These are phyloP conservation scores for Calyptomena viridis DNA, from an alignment of 2,113 vertebrate species.

Conservation along the genomic window DNA sequence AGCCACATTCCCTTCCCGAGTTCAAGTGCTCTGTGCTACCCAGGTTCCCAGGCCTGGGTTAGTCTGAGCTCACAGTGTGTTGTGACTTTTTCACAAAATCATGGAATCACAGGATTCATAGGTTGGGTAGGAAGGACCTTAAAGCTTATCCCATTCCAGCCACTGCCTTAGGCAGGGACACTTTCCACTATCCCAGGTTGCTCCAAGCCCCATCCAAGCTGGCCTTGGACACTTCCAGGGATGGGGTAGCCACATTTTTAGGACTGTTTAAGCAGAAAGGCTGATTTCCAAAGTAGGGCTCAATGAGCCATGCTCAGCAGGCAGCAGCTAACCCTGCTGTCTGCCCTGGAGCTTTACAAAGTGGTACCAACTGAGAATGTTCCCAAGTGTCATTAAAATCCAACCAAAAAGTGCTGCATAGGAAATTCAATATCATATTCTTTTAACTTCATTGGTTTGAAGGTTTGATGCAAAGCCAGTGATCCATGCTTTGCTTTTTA, in stretches of 20 bases:
- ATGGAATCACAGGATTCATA: background rate
- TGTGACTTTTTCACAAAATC: background rate
- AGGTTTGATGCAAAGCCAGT: background rate
- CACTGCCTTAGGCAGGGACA: background rate
- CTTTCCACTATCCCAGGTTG: background rate
- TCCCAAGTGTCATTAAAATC: background rate
- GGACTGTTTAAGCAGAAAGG: background rate
- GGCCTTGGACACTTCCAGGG: background rate
- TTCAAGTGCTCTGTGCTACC: background rate
- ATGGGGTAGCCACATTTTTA: background rate
- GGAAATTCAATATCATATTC: background rate
- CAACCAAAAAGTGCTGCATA: background rate
- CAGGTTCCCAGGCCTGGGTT: background rate
- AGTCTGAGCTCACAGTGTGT: background rate
- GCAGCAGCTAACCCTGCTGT: background rate
- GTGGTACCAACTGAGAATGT: background rate
- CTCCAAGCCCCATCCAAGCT: fast-evolving
- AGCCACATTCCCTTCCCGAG: background rate
- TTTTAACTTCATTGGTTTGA: background rate
- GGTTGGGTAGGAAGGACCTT: background rate
- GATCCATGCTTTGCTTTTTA: background rate
- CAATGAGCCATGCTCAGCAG: background rate
- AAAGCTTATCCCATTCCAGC: background rate
- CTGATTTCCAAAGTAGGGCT: background rate
- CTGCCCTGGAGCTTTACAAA: slow-evolving; percentile 24